A percentile compares a stretch with the other conserved stretches of the same genome.
Conservation (phyloP, 1,140 invertebrate genomes). For the Cotesia typhae region DNA sequence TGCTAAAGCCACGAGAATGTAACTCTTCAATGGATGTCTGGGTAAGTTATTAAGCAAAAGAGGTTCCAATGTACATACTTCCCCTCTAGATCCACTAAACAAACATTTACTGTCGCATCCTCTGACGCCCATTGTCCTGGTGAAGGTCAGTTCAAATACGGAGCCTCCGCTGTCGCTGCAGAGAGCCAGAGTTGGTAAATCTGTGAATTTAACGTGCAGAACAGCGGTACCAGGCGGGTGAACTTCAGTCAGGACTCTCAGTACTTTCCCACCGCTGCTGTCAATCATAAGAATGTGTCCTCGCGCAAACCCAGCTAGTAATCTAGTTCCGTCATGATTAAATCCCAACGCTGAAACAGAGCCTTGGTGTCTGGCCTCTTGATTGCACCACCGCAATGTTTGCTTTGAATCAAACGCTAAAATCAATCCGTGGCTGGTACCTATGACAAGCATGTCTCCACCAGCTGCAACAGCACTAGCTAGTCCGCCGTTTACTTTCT, state of each 20-base stretch:
- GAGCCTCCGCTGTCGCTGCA: slow-evolving; percentile 95
- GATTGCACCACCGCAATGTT: slow-evolving; percentile 85
- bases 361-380: slow-evolving; percentile 77
- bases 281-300: slow-evolving; percentile 88
- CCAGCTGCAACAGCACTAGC: slow-evolving; percentile 85
- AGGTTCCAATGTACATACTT: slow-evolving; percentile 91
- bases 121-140: slow-evolving; percentile 86
- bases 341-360: slow-evolving; percentile 88
- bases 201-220: slow-evolving; percentile 85
- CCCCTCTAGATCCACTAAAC: slow-evolving; percentile 93
- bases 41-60: slow-evolving; percentile 76
- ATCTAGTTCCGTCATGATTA: slow-evolving; percentile 84
- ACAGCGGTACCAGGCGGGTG: slow-evolving; percentile 89
- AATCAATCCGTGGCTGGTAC: slow-evolving; percentile 92
- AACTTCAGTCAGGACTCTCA: slow-evolving; percentile 83
- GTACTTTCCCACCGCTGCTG: slow-evolving; percentile 77
- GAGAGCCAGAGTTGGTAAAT: slow-evolving; percentile 78
- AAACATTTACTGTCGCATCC: slow-evolving; percentile 88
- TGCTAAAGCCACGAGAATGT: slow-evolving; percentile 88
- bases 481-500: slow-evolving; percentile 87
- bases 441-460: slow-evolving; percentile 83
- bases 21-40: slow-evolving; percentile 76
- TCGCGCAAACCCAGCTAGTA: slow-evolving; percentile 86
- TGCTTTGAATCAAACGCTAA: slow-evolving; percentile 88
- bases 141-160: slow-evolving; percentile 95